phyloP scores from a whole-genome alignment of 2,888 invertebrate species.

The Harpalus rufipes region DNA sequence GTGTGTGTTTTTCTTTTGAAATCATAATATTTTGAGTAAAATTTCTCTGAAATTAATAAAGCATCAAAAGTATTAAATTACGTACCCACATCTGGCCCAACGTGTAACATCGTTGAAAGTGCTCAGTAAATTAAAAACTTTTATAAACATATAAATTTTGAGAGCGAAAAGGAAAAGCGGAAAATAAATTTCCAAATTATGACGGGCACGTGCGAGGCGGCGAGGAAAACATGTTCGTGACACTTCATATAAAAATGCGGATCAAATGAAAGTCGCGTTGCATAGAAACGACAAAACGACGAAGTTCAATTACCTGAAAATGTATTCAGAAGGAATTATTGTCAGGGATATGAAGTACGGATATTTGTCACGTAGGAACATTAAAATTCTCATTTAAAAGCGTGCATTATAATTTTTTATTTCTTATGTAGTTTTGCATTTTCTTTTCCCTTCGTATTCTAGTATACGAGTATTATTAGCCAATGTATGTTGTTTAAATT shows the following conservation, averaged over 20 bases:
- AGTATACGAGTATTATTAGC: no score
- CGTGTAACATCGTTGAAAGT: constrained; percentile 30
- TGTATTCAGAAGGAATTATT: not conserved
- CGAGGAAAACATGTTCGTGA: constrained; percentile 35
- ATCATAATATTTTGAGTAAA: not conserved
- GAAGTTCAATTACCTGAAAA: constrained; percentile 39
- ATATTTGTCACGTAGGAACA: not conserved
- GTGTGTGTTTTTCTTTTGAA: no score
- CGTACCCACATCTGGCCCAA: not conserved
- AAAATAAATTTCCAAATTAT: constrained; percentile 29
- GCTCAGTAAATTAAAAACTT: constrained; percentile 45
- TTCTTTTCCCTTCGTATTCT: no score
- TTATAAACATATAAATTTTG: constrained; percentile 45
- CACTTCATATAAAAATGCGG: constrained; percentile 30
- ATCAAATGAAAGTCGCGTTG: constrained; percentile 55
- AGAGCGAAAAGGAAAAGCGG: constrained; percentile 24
- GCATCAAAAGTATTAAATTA: constrained; percentile 30
- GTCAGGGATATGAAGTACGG: not conserved
- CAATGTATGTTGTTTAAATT: no score
- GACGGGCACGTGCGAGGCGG: constrained; percentile 21
- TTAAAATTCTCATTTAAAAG: not conserved
- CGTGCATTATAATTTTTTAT: no score
- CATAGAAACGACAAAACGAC: constrained; percentile 45
- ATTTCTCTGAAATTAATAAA: not conserved
- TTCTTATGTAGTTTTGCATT: no score